A percentile compares a stretch with the other conserved stretches of the same genome.
These are phyloP conservation scores for Ploceus nigricollis DNA, from an alignment of 2,113 vertebrate genomes.

Conservation along the genomic window DNA sequence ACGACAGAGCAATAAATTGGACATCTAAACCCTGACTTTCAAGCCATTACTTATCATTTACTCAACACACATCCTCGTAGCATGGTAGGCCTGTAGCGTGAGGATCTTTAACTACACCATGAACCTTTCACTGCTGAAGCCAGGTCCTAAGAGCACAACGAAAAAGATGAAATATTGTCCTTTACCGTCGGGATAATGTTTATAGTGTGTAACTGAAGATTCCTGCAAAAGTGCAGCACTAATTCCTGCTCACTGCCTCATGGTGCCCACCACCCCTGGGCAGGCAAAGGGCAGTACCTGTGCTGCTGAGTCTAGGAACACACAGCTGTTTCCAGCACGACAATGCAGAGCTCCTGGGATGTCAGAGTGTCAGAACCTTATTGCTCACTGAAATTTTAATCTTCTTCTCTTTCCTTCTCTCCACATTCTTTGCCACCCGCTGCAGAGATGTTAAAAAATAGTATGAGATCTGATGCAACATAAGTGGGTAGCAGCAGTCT, in stretches of 20 bases:
- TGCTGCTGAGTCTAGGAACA: neutral
- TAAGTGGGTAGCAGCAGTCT: slow-evolving; percentile 42
- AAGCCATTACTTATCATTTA: neutral
- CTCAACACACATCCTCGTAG: neutral
- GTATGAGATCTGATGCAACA: slow-evolving; percentile 7
- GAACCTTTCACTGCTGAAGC: neutral
- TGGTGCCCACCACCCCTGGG: neutral
- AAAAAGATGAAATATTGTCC: neutral
- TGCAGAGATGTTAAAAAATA: slow-evolving; percentile 24
- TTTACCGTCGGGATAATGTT: neutral
- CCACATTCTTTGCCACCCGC: neutral
- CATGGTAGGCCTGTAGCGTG: neutral
- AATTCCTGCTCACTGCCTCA: neutral
- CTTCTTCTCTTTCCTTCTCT: neutral
- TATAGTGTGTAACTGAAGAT: neutral
- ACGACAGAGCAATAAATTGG: neutral
- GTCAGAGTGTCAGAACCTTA: neutral
- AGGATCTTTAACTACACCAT: neutral
- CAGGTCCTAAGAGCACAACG: neutral
- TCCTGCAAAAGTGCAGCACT: neutral
- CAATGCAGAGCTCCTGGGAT: neutral
- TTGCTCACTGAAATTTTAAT: neutral
- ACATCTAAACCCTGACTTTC: neutral
- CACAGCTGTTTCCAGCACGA: neutral
- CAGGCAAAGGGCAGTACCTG: neutral